Conservation (phyloP, 2,888 invertebrate species). For the Nowickia ferox region DNA sequence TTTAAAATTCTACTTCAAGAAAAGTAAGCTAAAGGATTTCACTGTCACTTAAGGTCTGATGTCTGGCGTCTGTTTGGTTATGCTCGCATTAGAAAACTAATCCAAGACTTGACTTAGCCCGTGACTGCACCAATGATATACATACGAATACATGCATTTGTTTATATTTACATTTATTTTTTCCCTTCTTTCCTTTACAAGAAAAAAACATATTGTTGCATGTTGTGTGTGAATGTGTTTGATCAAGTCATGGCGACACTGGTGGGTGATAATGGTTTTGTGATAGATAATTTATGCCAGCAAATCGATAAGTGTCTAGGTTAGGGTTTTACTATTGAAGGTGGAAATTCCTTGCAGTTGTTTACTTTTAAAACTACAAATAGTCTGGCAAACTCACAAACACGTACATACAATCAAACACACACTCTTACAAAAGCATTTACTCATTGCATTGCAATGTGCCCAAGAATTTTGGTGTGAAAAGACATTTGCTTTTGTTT, state of each 20-base stretch:
- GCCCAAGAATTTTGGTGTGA: conserved; percentile 61
- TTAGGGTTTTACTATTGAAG: conserved; percentile 56
- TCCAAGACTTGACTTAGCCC: conserved; percentile 16
- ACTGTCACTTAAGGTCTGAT: conserved; percentile 32
- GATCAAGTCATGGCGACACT: conserved; percentile 62
- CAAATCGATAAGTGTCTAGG: conserved; percentile 64
- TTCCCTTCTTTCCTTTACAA: neutral
- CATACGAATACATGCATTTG: neutral
- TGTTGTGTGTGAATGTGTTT: conserved; percentile 24
- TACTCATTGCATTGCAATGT: conserved; percentile 1
- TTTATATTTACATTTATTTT: conserved; percentile 42
- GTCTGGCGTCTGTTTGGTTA: conserved; percentile 54
- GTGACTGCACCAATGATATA: neutral
- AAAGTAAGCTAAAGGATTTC: conserved; percentile 36
- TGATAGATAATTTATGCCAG: conserved; percentile 63
- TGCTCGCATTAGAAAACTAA: conserved; percentile 15
- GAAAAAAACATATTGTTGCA: conserved; percentile 56
- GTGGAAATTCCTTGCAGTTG: conserved; percentile 53
- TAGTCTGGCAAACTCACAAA: neutral
- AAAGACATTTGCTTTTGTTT: conserved; percentile 47
- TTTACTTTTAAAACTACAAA: conserved; percentile 46
- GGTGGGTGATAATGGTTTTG: conserved; percentile 57
- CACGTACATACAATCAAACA: neutral
- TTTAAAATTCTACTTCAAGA: conserved; percentile 14
- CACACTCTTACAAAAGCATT: too few species aligned